These are phyloP conservation scores for Tupaia chinensis DNA, from an alignment of 2,113 vertebrate genomes.

Conservation along the genomic window DNA sequence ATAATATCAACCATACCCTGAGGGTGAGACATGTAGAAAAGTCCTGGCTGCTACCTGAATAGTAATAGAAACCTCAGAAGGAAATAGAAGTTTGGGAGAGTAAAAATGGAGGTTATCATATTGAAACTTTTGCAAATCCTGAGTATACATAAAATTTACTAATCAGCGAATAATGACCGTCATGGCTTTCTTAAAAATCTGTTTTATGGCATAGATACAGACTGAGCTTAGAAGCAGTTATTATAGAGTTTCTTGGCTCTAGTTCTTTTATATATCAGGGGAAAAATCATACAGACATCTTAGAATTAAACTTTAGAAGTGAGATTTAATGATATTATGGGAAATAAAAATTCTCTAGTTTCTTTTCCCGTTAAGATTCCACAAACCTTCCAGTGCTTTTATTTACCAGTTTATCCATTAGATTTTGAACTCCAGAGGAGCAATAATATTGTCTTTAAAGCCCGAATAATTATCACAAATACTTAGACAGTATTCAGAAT, in stretches of 20 bases:
- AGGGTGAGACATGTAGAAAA: neutral
- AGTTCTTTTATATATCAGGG: neutral
- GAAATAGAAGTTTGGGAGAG: neutral
- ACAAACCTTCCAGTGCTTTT: neutral
- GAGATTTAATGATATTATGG: neutral
- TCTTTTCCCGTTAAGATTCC: neutral
- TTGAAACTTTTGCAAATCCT: neutral
- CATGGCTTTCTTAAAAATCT: neutral
- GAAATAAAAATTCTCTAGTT: neutral
- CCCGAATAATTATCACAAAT: slow-evolving; percentile 34
- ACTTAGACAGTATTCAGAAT: neutral
- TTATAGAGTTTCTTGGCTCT: neutral
- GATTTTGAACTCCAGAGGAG: neutral
- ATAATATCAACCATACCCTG: neutral
- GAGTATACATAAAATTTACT: neutral
- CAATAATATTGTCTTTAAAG: neutral
- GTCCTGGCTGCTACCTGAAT: neutral
- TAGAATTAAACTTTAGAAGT: neutral
- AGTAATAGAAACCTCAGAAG: neutral
- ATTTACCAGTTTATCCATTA: neutral
- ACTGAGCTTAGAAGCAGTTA: neutral
- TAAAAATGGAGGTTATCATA: neutral
- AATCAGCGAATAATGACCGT: neutral
- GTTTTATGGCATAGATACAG: neutral
- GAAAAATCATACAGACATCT: neutral